Conservation (phyloP, 2,113 vertebrate genomes). For the Micromys minutus region DNA sequence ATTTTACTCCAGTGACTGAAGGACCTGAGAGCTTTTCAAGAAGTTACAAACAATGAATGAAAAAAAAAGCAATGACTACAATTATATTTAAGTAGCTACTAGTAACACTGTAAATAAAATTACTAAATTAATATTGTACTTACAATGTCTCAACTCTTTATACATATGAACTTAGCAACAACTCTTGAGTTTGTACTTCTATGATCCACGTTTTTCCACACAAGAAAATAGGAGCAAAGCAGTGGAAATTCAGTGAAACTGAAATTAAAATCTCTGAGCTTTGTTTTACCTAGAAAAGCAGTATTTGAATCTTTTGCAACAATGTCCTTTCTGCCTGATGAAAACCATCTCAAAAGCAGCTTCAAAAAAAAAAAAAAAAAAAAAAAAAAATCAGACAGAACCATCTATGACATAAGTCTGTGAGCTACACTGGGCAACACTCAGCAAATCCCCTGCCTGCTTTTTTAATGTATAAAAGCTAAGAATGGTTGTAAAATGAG, state of each 20-base stretch:
- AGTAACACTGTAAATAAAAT: neutral
- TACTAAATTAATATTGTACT: neutral
- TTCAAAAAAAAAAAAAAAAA: neutral
- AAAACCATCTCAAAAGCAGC: conserved; percentile 3
- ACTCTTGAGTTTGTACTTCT: neutral
- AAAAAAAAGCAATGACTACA: neutral
- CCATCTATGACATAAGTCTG: neutral
- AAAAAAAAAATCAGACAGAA: neutral
- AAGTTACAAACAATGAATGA: neutral
- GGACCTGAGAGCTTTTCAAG: neutral
- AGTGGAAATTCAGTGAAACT: neutral
- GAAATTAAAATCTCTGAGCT: neutral
- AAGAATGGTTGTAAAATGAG: neutral
- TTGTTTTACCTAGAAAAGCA: neutral
- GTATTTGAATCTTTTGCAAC: neutral
- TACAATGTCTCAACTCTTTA: neutral
- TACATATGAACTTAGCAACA: neutral
- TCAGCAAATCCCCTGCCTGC: neutral
- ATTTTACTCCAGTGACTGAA: neutral
- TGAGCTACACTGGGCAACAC: neutral
- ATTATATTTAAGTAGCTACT: neutral
- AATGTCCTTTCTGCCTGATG: neutral
- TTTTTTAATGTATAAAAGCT: neutral
- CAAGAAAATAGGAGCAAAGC: neutral
- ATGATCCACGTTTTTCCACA: neutral